phyloP scores from a whole-genome alignment of 2,888 invertebrate species.

The Adelphocoris suturalis region DNA sequence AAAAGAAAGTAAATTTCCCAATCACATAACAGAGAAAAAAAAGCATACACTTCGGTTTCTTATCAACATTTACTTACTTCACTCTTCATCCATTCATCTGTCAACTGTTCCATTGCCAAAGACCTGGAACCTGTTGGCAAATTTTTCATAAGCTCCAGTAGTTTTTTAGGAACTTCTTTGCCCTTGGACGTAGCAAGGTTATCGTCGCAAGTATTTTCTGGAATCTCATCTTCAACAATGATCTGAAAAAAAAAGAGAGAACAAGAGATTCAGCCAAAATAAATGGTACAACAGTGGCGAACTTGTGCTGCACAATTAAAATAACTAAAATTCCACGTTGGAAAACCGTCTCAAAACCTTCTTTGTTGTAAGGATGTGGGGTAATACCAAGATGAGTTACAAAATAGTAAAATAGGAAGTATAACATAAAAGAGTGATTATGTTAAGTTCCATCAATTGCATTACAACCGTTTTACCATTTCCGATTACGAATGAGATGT shows the following conservation, averaged over 20 bases:
- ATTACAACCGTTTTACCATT: no score
- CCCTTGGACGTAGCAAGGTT: neutral
- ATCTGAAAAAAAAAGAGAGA: conserved; percentile 79
- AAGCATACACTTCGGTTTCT: neutral
- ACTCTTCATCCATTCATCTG: neutral
- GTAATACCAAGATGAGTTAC: no score
- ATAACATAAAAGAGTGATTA: no score
- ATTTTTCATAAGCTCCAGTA: neutral
- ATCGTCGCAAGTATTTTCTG: neutral
- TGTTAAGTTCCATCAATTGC: no score
- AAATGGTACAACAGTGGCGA: no score
- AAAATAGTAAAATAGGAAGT: no score
- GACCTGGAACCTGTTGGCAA: neutral
- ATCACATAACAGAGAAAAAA: neutral
- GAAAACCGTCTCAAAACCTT: no score
- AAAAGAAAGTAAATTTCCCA: neutral
- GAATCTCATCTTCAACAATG: conserved; percentile 45
- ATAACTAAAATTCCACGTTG: no score
- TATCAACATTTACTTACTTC: neutral
- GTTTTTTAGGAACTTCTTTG: neutral
- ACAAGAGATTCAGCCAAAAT: neutral
- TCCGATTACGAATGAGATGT: no score
- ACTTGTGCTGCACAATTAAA: no score
- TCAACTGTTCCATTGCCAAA: neutral
- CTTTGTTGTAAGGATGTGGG: no score